These are phyloP conservation scores for Entomyzon cyanotis DNA, from an alignment of 2,113 vertebrate genomes.

Conservation along the genomic window DNA sequence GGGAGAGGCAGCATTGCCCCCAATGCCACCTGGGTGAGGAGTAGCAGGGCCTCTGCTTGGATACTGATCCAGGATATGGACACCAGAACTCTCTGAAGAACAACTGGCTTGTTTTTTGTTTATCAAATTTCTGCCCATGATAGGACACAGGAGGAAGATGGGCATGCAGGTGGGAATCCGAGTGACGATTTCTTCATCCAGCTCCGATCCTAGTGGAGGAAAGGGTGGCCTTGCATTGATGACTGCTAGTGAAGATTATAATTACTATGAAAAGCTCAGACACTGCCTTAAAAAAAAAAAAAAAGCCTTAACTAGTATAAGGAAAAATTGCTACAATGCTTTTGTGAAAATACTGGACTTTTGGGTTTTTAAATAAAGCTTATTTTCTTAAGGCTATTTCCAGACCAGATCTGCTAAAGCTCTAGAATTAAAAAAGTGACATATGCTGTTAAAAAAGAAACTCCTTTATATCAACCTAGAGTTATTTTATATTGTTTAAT, in stretches of 20 bases:
- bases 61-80: not conserved
- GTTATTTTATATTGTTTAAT: constrained; percentile 25
- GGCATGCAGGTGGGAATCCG: not conserved
- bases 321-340: not conserved
- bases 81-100: not conserved
- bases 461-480: not conserved
- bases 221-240: not conserved
- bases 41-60: not conserved
- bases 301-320: not conserved
- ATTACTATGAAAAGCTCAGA: not conserved
- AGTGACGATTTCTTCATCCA: not conserved
- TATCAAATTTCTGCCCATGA: not conserved
- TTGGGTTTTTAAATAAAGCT: not conserved
- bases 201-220: not conserved
- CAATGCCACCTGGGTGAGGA: not conserved
- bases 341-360: not conserved
- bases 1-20: not conserved
- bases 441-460: not conserved
- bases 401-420: not conserved
- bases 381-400: constrained; percentile 25
- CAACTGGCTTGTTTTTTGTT: not conserved
- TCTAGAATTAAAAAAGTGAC: not conserved
- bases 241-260: not conserved
- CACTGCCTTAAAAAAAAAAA: not conserved
- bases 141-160: not conserved